Evolutionary conservation across 1,140 invertebrate genomes (phyloP).

Genomic region (Zaprionus vittiger): DNA sequence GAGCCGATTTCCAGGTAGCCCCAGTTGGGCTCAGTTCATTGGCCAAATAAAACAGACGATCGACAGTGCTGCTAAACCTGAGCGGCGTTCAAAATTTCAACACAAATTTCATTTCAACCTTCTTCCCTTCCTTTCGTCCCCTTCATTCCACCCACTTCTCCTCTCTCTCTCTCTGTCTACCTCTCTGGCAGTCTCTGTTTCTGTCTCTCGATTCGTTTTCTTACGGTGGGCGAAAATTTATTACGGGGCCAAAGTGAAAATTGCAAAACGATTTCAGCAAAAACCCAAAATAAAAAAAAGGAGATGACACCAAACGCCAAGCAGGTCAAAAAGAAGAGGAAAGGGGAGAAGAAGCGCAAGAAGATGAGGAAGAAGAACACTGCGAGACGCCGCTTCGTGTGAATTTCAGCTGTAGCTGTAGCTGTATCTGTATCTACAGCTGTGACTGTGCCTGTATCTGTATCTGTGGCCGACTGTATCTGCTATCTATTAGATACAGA

Average conservation of each 20-base stretch:
- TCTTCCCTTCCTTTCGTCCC: too few relatives aligned
- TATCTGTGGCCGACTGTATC: constrained; percentile 23
- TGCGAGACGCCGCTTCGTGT: constrained; percentile 34
- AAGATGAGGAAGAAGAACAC: background rate
- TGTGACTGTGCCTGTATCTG: background rate
- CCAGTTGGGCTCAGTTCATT: constrained; percentile 39
- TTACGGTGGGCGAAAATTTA: constrained; percentile 47
- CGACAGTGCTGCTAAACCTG: constrained; percentile 36
- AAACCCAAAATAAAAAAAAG: constrained; percentile 37
- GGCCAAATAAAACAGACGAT: constrained; percentile 37
- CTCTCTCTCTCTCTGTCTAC: background rate
- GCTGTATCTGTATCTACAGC: constrained; percentile 4
- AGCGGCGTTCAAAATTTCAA: constrained; percentile 46
- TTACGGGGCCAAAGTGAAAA: constrained; percentile 58
- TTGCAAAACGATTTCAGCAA: constrained; percentile 47
- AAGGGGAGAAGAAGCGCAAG: background rate
- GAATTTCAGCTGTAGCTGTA: constrained; percentile 28
- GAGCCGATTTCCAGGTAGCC: constrained; percentile 39
- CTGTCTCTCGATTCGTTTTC: background rate
- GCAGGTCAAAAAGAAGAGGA: constrained; percentile 15
- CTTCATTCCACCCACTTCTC: too few relatives aligned
- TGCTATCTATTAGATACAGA: constrained; percentile 64
- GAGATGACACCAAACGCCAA: constrained; percentile 45
- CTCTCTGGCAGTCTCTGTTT: background rate
- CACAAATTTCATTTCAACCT: constrained; percentile 12